phyloP scores from a whole-genome alignment of 1,140 invertebrate genomes.

The Metaphire vulgaris region DNA sequence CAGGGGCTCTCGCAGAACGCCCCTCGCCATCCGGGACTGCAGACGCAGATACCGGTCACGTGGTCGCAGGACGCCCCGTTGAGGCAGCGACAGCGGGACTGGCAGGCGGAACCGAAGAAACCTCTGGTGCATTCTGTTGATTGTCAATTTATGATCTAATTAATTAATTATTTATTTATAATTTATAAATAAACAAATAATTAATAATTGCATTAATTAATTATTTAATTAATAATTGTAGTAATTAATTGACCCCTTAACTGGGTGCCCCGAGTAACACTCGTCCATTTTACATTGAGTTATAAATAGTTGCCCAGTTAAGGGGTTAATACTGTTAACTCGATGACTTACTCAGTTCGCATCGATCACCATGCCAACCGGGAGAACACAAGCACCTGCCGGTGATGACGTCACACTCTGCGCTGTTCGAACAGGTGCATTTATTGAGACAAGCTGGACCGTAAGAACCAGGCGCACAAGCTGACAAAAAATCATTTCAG shows the following conservation, averaged over 20 bases:
- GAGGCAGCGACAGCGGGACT: constrained; percentile 43
- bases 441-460: constrained; percentile 48
- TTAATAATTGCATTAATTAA: no score
- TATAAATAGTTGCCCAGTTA: no score
- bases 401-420: constrained; percentile 73
- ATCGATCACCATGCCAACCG: constrained; percentile 57
- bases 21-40: constrained; percentile 56
- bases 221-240: no score
- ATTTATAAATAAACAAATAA: no score
- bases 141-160: no score
- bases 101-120: constrained; percentile 48
- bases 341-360: constrained; percentile 49
- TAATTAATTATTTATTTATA: no score
- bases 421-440: constrained; percentile 58
- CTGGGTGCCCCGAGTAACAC: no score
- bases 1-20: constrained; percentile 37
- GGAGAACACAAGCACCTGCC: constrained; percentile 73
- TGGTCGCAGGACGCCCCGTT: constrained; percentile 45
- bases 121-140: constrained; percentile 50
- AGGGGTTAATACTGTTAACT: no score
- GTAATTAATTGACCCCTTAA: no score
- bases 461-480: constrained; percentile 47
- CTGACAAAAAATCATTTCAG: no score
- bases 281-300: no score
- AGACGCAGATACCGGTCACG: constrained; percentile 55